A percentile compares a stretch with the other conserved stretches of the same genome.
phyloP scores from a whole-genome alignment of 2,888 invertebrate genomes.

The Alloplasta piceator region DNA sequence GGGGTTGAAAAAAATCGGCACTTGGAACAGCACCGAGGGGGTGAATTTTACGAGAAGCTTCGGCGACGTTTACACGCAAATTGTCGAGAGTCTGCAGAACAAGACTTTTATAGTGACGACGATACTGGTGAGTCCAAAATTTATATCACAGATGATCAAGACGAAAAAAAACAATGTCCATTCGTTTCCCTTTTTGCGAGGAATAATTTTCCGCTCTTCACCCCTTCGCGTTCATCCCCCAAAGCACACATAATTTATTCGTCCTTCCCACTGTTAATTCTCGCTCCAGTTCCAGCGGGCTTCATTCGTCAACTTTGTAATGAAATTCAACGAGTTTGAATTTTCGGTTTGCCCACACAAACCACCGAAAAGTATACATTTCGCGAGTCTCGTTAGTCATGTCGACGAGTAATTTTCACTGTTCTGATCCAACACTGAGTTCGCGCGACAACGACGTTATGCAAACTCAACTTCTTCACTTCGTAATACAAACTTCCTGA shows the following conservation, averaged over 20 bases:
- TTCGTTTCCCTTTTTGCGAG: conserved; percentile 1
- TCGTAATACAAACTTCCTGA: neutral
- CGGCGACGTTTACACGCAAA: conserved; percentile 93
- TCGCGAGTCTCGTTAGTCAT: conserved; percentile 52
- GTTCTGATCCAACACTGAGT: conserved; percentile 2
- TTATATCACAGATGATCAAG: conserved; percentile 1
- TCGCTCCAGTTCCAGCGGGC: conserved; percentile 12
- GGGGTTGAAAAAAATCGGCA: conserved; percentile 93
- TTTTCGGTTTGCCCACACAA: neutral
- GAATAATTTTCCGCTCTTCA: neutral
- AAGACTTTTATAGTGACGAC: conserved; percentile 96
- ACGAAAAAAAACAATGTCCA: neutral
- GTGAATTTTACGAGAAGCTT: conserved; percentile 94
- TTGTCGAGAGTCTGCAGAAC: conserved; percentile 95
- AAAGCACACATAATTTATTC: neutral
- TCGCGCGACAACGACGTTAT: neutral
- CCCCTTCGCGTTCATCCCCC: no score
- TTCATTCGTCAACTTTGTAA: conserved; percentile 52
- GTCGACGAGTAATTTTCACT: conserved; percentile 46
- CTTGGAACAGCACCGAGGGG: conserved; percentile 94
- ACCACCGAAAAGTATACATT: conserved; percentile 32
- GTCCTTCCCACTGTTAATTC: neutral
- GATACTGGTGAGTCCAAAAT: conserved; percentile 89
- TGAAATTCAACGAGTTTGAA: conserved; percentile 51
- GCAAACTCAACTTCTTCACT: neutral